Evolutionary conservation across 2,797 vertebrate genomes (phyloP), one percentile per base, ranked within the genome.

Genomic region (Danio aesculapii): DNA sequence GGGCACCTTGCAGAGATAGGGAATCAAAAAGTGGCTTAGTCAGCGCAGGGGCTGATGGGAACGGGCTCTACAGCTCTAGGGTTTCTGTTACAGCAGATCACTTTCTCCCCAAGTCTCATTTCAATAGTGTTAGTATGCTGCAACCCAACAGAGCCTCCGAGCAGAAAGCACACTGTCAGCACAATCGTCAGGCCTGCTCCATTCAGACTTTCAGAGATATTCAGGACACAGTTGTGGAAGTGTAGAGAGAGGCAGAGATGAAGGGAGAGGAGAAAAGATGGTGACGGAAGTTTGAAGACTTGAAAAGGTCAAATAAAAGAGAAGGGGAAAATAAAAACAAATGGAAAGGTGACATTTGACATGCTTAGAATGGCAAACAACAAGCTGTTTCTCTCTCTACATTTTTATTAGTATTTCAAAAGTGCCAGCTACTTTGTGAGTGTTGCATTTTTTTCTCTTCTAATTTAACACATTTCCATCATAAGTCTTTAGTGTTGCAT

Each of bases 81-180:
- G 70, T 59, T 79, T 70, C 52, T 68, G 39, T 71, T 58, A 52
- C 70, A 73, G 39, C n/a, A 16, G 90, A 89, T 90, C 77, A 82
- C 89, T 88, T 69, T 81, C 72, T 84, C 85, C 70, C 61, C 76
- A 63, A 49, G 52, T 70, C 59, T 63, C 53, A 83, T 75, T 85
- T 78, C 68, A 84, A 77, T 79, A 77, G 43, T 8, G 53, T 55
- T 75, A 72, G 58, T 66, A 73, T 83, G 69, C 79, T 47, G 63
- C 50, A 74, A 59, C 39, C 53, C 70, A 78, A 53, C 41, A n/a
- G 49, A 47, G 68, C 43, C 64, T 63, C 17, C 8, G 21, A 67
- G 77, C 58, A 16, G 61, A 79, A 82, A 79, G 57, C 44, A 77
- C 75, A 74, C 59, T 47, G 69, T 85, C 84, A 85, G 84, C 84